Conservation (phyloP, 2,888 invertebrate genomes). For the Copidosoma aretas region DNA sequence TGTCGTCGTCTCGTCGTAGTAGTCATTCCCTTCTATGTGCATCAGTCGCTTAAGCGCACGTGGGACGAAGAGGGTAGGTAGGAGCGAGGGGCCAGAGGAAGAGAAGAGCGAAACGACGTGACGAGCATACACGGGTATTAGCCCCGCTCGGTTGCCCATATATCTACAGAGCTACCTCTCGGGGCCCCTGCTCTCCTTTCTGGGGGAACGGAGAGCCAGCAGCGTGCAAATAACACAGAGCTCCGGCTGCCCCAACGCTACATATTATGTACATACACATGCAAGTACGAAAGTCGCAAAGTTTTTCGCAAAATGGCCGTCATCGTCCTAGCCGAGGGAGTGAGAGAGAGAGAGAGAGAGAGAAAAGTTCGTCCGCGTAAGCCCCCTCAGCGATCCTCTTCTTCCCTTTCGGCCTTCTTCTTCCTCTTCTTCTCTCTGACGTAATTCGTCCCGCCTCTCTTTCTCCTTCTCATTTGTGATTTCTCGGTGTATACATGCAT, state of each 20-base stretch:
- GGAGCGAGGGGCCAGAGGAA: constrained; percentile 3
- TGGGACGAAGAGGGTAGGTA: not conserved
- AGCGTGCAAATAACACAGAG: too few species aligned
- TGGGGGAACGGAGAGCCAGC: too few species aligned
- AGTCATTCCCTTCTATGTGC: constrained; percentile 22
- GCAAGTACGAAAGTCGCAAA: too few species aligned
- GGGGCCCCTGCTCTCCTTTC: not conserved
- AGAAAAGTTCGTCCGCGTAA: constrained; percentile 57
- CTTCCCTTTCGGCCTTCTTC: constrained; percentile 30
- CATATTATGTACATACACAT: not conserved
- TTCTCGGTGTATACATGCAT: constrained; percentile 52
- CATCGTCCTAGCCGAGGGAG: too few species aligned
- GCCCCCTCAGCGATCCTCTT: constrained; percentile 46
- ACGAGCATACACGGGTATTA: constrained; percentile 59
- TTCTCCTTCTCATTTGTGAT: constrained; percentile 55
- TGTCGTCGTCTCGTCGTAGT: constrained; percentile 17
- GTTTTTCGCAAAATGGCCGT: constrained; percentile 64
- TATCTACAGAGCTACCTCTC: constrained; percentile 5
- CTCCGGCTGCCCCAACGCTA: not conserved
- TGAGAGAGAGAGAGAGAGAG: too few species aligned
- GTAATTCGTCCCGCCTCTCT: constrained; percentile 46
- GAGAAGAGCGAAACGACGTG: constrained; percentile 47
- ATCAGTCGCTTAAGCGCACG: constrained; percentile 29
- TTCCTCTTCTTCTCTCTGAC: constrained; percentile 43
- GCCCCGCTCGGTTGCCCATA: constrained; percentile 49